Percentiles rank a stretch among this genome's conserved stretches.
phyloP scores from a whole-genome alignment of 2,113 vertebrate species.

The Engraulis encrasicolus region DNA sequence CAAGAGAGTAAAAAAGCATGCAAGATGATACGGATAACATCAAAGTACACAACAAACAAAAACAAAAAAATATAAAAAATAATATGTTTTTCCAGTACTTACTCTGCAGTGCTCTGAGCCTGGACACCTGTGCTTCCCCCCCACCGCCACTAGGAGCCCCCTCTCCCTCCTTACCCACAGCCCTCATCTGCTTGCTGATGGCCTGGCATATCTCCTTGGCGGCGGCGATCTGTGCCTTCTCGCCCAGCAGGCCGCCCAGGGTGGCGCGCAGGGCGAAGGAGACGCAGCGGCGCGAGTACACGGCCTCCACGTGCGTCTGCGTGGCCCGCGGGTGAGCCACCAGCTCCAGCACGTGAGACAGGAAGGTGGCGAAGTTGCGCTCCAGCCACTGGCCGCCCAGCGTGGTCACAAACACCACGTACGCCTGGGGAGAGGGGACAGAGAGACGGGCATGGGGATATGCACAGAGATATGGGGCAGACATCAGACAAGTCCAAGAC shows the following conservation, averaged over 20 bases:
- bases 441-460: not conserved
- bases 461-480: not conserved
- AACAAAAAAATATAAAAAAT: slow-evolving; percentile 7
- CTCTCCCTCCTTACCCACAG: slow-evolving; percentile 89
- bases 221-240: slow-evolving; percentile 98
- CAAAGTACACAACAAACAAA: not conserved
- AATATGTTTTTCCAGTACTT: slow-evolving; percentile 75
- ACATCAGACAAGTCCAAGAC: no score
- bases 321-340: slow-evolving; percentile 96
- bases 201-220: slow-evolving; percentile 98
- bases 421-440: slow-evolving; percentile 80
- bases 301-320: slow-evolving; percentile 96
- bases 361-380: slow-evolving; percentile 93
- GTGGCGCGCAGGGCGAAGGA: slow-evolving; percentile 97
- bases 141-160: slow-evolving; percentile 72
- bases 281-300: slow-evolving; percentile 96
- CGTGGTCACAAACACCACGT: slow-evolving; percentile 95
- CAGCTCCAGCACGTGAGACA: slow-evolving; percentile 93
- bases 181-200: slow-evolving; percentile 98
- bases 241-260: slow-evolving; percentile 91
- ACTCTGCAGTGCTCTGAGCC: slow-evolving; percentile 80
- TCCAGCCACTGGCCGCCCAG: slow-evolving; percentile 97
- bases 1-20: not conserved
- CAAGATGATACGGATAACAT: not conserved
- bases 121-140: no score